Evolutionary conservation across 2,888 invertebrate genomes (phyloP).

Genomic region (Yponomeuta cagnagella): DNA sequence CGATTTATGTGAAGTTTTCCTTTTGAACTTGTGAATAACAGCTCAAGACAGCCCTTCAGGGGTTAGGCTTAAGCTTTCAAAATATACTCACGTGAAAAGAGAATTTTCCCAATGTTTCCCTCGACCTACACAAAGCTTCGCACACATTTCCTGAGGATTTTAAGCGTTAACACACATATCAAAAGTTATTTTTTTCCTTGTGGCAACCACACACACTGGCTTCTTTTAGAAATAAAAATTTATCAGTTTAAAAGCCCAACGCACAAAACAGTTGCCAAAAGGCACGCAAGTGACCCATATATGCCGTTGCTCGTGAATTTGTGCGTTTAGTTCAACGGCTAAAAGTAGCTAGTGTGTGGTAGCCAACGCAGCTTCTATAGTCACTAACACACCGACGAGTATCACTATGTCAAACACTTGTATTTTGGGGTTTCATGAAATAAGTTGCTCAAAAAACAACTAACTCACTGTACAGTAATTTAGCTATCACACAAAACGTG

Average conservation of each 20-base stretch:
- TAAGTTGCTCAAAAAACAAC: not conserved
- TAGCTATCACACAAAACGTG: not conserved
- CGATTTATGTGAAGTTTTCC: slow-evolving; percentile 31
- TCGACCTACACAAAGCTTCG: slow-evolving; percentile 3
- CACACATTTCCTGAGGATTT: not conserved
- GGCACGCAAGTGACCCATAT: not conserved
- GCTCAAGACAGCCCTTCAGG: slow-evolving; percentile 7
- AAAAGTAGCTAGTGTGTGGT: not conserved
- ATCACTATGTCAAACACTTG: not conserved
- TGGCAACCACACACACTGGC: not conserved
- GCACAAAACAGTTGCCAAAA: not conserved
- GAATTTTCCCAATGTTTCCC: not conserved
- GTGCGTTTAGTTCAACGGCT: not conserved
- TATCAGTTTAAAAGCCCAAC: not conserved
- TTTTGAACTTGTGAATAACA: slow-evolving; percentile 23
- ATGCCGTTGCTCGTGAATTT: not conserved
- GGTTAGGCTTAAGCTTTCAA: slow-evolving; percentile 13
- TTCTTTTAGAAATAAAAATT: not conserved
- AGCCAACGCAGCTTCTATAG: not conserved
- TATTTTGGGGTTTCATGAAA: not conserved
- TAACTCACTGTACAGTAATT: not conserved
- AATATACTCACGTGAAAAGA: not conserved
- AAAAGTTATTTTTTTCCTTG: not conserved
- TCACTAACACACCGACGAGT: not conserved
- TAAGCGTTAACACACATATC: not conserved